Evolutionary conservation across 2,888 invertebrate genomes (phyloP), one percentile per base, ranked within the genome.

Genomic region (Anarsia innoxiella): DNA sequence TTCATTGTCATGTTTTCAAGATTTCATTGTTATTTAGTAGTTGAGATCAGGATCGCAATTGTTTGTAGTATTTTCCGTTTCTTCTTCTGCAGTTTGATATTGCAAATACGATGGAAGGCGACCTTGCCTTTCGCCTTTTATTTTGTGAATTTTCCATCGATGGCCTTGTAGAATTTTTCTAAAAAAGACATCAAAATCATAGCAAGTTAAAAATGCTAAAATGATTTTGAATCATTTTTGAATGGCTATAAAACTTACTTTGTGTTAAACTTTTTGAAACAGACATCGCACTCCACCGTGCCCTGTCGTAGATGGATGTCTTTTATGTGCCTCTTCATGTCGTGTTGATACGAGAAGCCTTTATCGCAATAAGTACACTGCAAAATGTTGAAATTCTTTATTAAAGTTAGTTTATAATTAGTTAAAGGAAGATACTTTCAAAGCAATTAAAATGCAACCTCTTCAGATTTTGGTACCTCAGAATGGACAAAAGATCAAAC

Each of bases 131-230:
- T 76, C 79, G 0, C 74, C 68, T 61, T 77, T 80, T 19, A 84
- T 70, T 51, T 83, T 83, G 47, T 83, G 83, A 35, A 83, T 69
- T 46, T 82, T 84, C 62, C 57, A 68, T 42, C 68, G 61, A 44
- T 84, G 83, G 0, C 80, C 83, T 62, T 77, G 76, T 39, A 84
- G 53, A 52, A 82, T 83, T 70, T 84, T 83, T 45, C 83, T 84
- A 60, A 9, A 71, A 69, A 3, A 23, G 30, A 31, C n/a, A n/a
- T n/a, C n/a, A n/a, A n/a, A n/a, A n/a, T n/a, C n/a, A n/a, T n/a
- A n/a, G n/a, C 5, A 19, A n/a, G 6, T 12, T 13, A n/a, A n/a
- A n/a, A n/a, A n/a, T n/a, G n/a, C n/a, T n/a, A n/a, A n/a, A n/a
- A n/a, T n/a, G 8, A 23, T 23, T 23, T 19, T 5, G 19, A 19